phyloP scores from a whole-genome alignment of 2,113 vertebrate species.

The Donacobius atricapilla region DNA sequence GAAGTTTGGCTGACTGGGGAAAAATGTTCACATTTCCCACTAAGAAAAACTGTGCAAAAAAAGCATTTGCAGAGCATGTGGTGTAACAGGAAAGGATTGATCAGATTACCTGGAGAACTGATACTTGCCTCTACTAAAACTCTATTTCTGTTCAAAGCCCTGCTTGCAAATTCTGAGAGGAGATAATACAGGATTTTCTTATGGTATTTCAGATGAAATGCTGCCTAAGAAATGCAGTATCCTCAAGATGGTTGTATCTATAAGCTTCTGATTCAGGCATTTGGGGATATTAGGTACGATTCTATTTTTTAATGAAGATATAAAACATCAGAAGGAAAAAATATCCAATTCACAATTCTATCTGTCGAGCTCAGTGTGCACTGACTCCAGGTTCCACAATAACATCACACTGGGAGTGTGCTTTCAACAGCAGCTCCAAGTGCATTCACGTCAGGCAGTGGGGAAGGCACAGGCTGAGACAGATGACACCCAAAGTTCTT shows the following conservation, averaged over 20 bases:
- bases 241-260: neutral
- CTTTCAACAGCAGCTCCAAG: neutral
- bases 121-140: slow-evolving; percentile 1
- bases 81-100: slow-evolving; percentile 1
- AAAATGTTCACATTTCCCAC: neutral
- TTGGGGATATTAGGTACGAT: neutral
- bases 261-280: neutral
- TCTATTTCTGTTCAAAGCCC: slow-evolving; percentile 32
- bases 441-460: neutral
- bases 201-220: neutral
- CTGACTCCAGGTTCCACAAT: neutral
- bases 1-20: neutral
- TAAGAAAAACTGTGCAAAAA: neutral
- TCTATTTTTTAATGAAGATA: neutral
- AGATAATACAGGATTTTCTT: slow-evolving; percentile 18
- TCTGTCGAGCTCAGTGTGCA: neutral
- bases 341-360: neutral
- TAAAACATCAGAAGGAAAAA: neutral
- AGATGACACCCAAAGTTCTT: neutral
- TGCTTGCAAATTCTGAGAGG: slow-evolving; percentile 1
- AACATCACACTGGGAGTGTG: neutral
- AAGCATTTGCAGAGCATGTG: neutral
- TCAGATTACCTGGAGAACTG: slow-evolving; percentile 46
- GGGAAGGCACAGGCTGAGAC: neutral
- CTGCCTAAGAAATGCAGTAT: neutral